Conservation (phyloP, 1,140 invertebrate species). For the Ceratina australensis region DNA sequence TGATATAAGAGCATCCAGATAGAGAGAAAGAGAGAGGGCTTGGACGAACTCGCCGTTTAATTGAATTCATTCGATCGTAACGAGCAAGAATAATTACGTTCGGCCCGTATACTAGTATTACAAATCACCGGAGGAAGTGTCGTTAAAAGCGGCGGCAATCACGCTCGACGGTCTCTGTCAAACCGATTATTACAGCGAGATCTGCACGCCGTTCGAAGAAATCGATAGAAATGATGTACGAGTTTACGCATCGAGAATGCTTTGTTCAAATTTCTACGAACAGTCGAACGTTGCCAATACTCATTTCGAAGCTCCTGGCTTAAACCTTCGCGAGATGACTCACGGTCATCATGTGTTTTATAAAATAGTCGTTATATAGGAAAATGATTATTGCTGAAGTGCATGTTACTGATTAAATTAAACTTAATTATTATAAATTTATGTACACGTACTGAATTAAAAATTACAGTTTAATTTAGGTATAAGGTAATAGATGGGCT, state of each 20-base stretch:
- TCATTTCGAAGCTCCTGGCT: background rate
- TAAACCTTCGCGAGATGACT: too few relatives aligned
- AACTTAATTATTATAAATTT: too few relatives aligned
- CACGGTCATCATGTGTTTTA: too few relatives aligned
- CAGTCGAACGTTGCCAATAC: background rate
- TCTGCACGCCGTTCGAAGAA: constrained; percentile 9
- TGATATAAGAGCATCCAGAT: constrained; percentile 20
- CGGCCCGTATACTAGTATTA: constrained; percentile 64
- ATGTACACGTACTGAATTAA: too few relatives aligned
- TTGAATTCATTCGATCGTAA: constrained; percentile 65
- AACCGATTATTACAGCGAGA: constrained; percentile 34
- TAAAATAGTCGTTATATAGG: too few relatives aligned
- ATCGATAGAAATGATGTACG: background rate
- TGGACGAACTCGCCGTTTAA: constrained; percentile 47
- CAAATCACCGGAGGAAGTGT: constrained; percentile 57
- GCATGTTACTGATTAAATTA: too few relatives aligned
- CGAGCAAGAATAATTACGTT: constrained; percentile 62
- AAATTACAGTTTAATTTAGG: too few relatives aligned
- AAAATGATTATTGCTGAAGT: too few relatives aligned
- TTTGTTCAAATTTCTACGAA: too few relatives aligned
- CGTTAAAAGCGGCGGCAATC: constrained; percentile 51
- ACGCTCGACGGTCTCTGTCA: background rate
- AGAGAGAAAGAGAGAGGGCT: background rate
- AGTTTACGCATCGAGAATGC: too few relatives aligned
- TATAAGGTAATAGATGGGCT: too few relatives aligned